Percentiles rank a stretch among this genome's conserved stretches.
phyloP scores from a whole-genome alignment of 2,888 invertebrate genomes.

The Tenthredo distinguenda region DNA sequence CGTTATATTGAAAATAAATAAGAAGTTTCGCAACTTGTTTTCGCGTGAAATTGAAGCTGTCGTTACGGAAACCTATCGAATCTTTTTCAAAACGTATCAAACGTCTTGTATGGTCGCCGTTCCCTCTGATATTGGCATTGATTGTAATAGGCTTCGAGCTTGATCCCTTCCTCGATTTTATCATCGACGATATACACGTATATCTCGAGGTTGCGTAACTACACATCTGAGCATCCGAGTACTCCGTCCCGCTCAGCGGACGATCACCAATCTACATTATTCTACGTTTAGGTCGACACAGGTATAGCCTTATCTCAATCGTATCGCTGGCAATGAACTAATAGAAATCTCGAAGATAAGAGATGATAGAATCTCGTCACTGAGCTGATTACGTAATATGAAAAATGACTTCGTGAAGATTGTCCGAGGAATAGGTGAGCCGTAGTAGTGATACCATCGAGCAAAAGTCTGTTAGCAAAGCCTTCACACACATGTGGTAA shows the following conservation, averaged over 20 bases:
- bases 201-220: not conserved
- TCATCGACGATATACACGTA: not conserved
- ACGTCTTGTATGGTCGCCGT: not conserved
- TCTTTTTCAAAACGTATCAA: not conserved
- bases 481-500: not conserved
- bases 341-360: not conserved
- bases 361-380: not conserved
- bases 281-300: not conserved
- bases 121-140: constrained; percentile 6
- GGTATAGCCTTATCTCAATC: not conserved
- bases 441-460: not conserved
- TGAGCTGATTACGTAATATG: not conserved
- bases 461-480: not conserved
- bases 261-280: not conserved
- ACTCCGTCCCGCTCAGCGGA: not conserved
- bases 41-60: not conserved
- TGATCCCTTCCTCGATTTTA: not conserved
- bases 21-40: constrained; percentile 22
- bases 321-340: not conserved
- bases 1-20: not conserved
- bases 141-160: not conserved
- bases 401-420: not conserved
- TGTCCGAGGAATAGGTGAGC: not conserved
- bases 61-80: not conserved
- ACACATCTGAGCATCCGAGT: not conserved